phyloP scores from a whole-genome alignment of 64 coral and sea anemone genomes.

The Pocillopora verrucosa region DNA sequence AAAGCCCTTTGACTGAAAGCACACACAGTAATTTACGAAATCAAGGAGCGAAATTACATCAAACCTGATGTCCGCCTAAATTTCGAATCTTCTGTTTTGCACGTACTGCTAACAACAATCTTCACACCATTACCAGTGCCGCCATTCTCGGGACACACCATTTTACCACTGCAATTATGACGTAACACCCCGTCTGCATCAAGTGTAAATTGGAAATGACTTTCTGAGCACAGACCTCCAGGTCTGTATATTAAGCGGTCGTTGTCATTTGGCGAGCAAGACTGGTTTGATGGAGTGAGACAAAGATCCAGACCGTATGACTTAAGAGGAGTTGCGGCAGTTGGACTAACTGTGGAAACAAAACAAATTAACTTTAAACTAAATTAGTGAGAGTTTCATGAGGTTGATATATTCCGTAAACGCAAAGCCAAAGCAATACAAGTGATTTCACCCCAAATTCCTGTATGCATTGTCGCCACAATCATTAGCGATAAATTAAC shows the following conservation, averaged over 20 bases:
- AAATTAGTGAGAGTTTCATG: background rate
- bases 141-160: conserved; percentile 69
- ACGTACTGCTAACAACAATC: conserved; percentile 65
- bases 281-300: conserved; percentile 43
- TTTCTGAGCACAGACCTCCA: conserved; percentile 47
- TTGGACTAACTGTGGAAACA: conserved; percentile 36
- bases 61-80: conserved; percentile 68
- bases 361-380: background rate
- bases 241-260: conserved; percentile 24
- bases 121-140: conserved; percentile 33
- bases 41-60: background rate
- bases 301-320: conserved; percentile 48
- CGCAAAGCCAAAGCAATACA: too few species aligned
- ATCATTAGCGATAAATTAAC: too few species aligned
- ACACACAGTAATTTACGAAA: background rate
- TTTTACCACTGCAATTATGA: conserved; percentile 64
- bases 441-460: too few species aligned
- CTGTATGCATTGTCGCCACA: too few species aligned
- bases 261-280: conserved; percentile 27
- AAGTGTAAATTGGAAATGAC: conserved; percentile 61
- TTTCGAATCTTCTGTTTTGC: conserved; percentile 47
- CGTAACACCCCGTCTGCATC: conserved; percentile 61
- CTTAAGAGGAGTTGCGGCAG: conserved; percentile 58
- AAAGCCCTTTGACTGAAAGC: too few species aligned
- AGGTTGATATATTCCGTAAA: too few species aligned